Conservation (phyloP, 2,113 vertebrate genomes). For the Strix uralensis region DNA sequence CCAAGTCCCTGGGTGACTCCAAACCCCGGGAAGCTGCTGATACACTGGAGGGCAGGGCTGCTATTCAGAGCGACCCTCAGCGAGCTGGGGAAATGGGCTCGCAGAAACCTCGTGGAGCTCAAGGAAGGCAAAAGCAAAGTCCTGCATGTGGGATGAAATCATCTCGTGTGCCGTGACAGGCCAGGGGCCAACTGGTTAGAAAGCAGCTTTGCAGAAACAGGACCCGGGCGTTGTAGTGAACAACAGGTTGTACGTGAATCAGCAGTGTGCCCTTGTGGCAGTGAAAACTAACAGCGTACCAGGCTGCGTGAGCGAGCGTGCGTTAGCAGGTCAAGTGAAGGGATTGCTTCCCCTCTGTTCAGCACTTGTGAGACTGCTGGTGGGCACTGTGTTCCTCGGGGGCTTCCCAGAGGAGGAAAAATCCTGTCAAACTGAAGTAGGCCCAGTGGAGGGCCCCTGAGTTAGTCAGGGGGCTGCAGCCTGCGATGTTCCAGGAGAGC, state of each 20-base stretch:
- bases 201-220: not conserved
- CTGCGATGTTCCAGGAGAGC: fast-evolving
- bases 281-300: fast-evolving
- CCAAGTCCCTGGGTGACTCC: no score
- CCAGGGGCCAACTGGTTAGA: not conserved
- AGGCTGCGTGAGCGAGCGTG: not conserved
- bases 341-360: not conserved
- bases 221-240: not conserved
- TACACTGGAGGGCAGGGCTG: not conserved
- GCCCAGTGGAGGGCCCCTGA: not conserved
- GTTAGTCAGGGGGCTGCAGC: not conserved
- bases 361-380: not conserved
- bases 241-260: not conserved
- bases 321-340: not conserved
- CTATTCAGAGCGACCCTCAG: fast-evolving
- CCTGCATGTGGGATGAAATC: fast-evolving
- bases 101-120: not conserved
- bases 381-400: not conserved
- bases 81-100: not conserved
- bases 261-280: not conserved
- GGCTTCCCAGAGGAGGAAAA: not conserved
- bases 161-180: fast-evolving
- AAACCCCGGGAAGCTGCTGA: fast-evolving
- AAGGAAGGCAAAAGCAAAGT: fast-evolving
- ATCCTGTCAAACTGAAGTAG: not conserved